phyloP scores from a whole-genome alignment of 2,113 vertebrate species.

The Sprattus sprattus region DNA sequence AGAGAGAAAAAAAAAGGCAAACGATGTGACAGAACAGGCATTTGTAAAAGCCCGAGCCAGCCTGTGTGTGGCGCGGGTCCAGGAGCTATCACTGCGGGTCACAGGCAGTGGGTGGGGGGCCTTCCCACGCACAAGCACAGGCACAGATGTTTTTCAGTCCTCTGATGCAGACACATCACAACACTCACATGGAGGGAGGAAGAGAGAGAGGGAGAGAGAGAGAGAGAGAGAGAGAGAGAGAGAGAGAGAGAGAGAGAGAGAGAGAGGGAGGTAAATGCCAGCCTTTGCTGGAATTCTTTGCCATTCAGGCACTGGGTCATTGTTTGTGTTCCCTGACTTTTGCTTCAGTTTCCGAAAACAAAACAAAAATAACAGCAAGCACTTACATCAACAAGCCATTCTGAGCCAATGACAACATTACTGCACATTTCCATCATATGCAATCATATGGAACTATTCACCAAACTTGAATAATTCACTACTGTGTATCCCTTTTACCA shows the following conservation, averaged over 20 bases:
- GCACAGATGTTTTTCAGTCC: constrained; percentile 43
- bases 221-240: background rate
- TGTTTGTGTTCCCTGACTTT: background rate
- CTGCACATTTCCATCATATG: background rate
- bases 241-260: background rate
- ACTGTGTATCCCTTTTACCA: background rate
- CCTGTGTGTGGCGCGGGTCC: constrained; percentile 33
- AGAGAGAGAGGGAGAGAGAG: background rate
- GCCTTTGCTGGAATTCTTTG: background rate
- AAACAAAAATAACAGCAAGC: constrained; percentile 24
- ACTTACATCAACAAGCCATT: constrained; percentile 5
- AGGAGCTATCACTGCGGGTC: constrained; percentile 39
- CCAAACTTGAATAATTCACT: background rate
- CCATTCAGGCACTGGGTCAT: constrained; percentile 1
- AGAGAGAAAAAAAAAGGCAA: constrained; percentile 1
- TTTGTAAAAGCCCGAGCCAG: constrained; percentile 21
- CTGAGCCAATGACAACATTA: background rate
- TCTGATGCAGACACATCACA: constrained; percentile 25
- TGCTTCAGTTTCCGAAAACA: constrained; percentile 7
- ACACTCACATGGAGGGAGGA: background rate
- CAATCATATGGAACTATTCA: background rate
- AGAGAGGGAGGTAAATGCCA: background rate
- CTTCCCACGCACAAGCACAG: constrained; percentile 33
- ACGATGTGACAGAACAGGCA: constrained; percentile 19
- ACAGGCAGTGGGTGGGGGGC: constrained; percentile 31